phyloP scores from a whole-genome alignment of 2,888 invertebrate genomes.

The Eumacrocentrus americanus region DNA sequence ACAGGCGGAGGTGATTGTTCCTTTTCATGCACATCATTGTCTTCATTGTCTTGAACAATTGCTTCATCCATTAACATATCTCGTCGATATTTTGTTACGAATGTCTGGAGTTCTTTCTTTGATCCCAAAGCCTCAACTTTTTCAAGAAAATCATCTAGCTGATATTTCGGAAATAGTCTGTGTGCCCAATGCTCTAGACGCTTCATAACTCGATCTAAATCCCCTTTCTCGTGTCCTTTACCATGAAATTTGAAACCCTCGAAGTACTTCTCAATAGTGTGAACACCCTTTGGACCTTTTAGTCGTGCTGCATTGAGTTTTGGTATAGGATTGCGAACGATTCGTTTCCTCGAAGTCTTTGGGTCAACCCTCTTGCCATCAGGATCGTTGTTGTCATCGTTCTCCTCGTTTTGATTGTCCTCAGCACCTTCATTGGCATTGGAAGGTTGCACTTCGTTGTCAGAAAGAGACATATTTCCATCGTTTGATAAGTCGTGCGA shows the following conservation, averaged over 20 bases:
- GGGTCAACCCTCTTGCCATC: constrained; percentile 60
- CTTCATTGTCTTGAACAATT: constrained; percentile 63
- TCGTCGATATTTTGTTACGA: constrained; percentile 71
- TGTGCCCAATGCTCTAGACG: constrained; percentile 94
- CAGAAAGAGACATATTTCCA: constrained; percentile 22
- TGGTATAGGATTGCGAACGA: constrained; percentile 71
- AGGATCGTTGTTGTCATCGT: constrained; percentile 35
- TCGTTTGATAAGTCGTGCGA: constrained; percentile 32
- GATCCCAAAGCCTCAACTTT: constrained; percentile 81
- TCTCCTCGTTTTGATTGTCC: constrained; percentile 25
- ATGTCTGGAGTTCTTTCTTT: constrained; percentile 78
- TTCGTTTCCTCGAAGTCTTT: constrained; percentile 64
- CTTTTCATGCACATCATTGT: constrained; percentile 49
- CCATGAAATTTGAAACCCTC: constrained; percentile 82
- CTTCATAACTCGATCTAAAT: constrained; percentile 80
- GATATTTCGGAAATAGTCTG: constrained; percentile 85
- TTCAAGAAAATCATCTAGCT: constrained; percentile 85
- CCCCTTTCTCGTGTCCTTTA: constrained; percentile 81
- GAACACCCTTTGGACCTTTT: constrained; percentile 80
- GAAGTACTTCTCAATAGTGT: constrained; percentile 79
- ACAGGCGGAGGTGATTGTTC: constrained; percentile 60
- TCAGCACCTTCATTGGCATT: constrained; percentile 23
- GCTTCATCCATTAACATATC: constrained; percentile 63
- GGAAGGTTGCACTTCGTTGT: constrained; percentile 21
- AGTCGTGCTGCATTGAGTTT: constrained; percentile 74